Evolutionary conservation across 1,140 invertebrate genomes (phyloP), one percentile per base, ranked within the genome.

Genomic region (Papilio polyxenes): DNA sequence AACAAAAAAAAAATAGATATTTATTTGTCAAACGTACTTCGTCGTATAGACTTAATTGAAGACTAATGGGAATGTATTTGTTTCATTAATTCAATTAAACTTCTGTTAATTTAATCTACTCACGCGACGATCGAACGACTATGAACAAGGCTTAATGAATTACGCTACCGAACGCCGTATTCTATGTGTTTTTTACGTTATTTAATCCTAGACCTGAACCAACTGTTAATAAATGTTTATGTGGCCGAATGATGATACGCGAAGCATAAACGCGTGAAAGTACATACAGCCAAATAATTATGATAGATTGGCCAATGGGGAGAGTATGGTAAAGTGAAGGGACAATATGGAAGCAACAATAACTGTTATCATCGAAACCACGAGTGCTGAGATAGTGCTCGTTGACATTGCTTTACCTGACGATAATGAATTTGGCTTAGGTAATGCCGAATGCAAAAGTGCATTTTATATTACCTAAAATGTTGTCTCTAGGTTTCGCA

Each of bases 341-440:
- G 17, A 23, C 40, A 80, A 69, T 80, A 80, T 65, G 40, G 59
- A 44, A 65, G 78, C 17, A 65, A 80, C 78, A 80, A 80, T 80
- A 80, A 65, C 56, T 37, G 78, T 80, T 80, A 80, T 80, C 78
- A 2, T 59, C 59, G n/a, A 69, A 80, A 49, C 31, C 40, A 65
- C 17, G 78, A 65, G 78, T 37, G 59, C 13, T 80, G n/a, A 11
- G 78, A 80, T 80, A 80, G 40, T 17, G 59, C 48, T 77, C 20
- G 48, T 53, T 77, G 48, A 65, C 76, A 59, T 56, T 56, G 44
- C 78, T 65, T 65, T 65, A 37, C 44, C 37, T 48, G 78, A 49
- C 56, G 78, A 80, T 80, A 80, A 80, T 40, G 62, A 80, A 80
- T 80, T 62, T n/a, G 62, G 44, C 17, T 23, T 31, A 23, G 56